Conservation (phyloP, 2,113 vertebrate species). For the Cyprinus carpio region DNA sequence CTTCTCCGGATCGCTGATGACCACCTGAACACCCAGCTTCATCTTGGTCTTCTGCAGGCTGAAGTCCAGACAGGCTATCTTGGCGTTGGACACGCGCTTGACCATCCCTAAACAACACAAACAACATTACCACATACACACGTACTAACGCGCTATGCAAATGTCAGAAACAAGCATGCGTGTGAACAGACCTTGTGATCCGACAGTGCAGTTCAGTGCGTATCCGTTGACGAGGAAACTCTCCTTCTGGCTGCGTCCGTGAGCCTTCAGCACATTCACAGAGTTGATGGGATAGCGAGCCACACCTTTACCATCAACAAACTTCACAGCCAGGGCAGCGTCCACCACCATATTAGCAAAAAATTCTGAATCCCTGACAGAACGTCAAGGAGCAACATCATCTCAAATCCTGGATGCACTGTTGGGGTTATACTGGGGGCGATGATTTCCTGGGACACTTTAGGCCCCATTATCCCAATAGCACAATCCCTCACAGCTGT, state of each 20-base stretch:
- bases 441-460: too few relatives aligned
- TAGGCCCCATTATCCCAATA: too few relatives aligned
- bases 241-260: constrained; percentile 92
- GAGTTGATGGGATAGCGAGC: constrained; percentile 93
- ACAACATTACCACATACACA: too few relatives aligned
- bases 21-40: constrained; percentile 95
- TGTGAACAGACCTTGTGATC: constrained; percentile 82
- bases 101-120: constrained; percentile 82
- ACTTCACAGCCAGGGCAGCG: constrained; percentile 88
- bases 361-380: constrained; percentile 87
- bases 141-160: not conserved
- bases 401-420: too few relatives aligned
- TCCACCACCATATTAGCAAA: constrained; percentile 97
- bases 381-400: constrained; percentile 64
- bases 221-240: constrained; percentile 92
- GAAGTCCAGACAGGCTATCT: constrained; percentile 97
- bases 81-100: constrained; percentile 90
- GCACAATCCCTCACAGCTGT: too few relatives aligned
- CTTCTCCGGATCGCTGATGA: constrained; percentile 95
- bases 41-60: constrained; percentile 98
- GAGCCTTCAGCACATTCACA: constrained; percentile 92
- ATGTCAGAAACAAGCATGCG: not conserved
- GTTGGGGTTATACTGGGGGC: too few relatives aligned
- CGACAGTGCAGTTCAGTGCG: constrained; percentile 92
- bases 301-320: constrained; percentile 85